phyloP scores from a whole-genome alignment of 2,888 invertebrate species.

The Noctua pronuba region DNA sequence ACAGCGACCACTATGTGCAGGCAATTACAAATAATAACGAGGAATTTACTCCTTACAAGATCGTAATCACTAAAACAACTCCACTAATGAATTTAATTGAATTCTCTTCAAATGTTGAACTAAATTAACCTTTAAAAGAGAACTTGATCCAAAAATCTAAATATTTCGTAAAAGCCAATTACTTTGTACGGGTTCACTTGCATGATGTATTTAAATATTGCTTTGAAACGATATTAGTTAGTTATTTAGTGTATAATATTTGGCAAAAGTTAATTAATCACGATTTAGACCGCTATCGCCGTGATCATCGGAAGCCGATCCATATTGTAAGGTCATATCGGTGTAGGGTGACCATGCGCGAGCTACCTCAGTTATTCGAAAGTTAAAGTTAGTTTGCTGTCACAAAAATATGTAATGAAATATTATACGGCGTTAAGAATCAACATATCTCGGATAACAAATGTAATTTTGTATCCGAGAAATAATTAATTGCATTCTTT shows the following conservation, averaged over 20 bases:
- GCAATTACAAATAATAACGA: constrained; percentile 23
- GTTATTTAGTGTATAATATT: constrained; percentile 59
- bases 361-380: neutral
- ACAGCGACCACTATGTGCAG: neutral
- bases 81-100: constrained; percentile 48
- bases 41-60: constrained; percentile 13
- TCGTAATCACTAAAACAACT: constrained; percentile 12
- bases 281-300: constrained; percentile 60
- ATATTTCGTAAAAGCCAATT: constrained; percentile 58
- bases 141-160: constrained; percentile 36
- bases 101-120: constrained; percentile 30
- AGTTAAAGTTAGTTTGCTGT: neutral
- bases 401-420: too few species aligned
- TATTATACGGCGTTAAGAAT: too few species aligned
- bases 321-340: constrained; percentile 63
- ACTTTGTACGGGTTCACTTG: constrained; percentile 30
- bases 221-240: constrained; percentile 49
- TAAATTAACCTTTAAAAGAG: constrained; percentile 50
- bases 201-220: constrained; percentile 42
- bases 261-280: constrained; percentile 70
- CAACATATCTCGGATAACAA: too few species aligned
- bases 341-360: constrained; percentile 50
- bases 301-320: constrained; percentile 65
- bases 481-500: neutral
- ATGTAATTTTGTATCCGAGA: neutral